phyloP scores from a whole-genome alignment of 2,113 vertebrate genomes.

The Tricholaema leucomelas region DNA sequence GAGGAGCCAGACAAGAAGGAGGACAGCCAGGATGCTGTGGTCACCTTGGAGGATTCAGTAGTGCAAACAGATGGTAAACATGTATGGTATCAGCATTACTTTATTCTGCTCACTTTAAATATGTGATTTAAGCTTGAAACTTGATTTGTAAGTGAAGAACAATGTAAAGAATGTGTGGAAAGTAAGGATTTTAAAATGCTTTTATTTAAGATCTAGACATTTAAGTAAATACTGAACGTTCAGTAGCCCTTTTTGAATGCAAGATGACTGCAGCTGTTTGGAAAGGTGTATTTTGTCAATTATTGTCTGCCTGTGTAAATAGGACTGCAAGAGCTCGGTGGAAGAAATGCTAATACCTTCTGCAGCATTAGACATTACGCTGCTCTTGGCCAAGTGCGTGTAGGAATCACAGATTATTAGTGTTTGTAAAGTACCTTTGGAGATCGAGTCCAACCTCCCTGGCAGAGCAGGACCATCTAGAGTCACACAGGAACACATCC shows the following conservation, averaged over 20 bases:
- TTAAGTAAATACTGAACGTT: neutral
- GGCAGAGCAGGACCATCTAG: too few relatives aligned
- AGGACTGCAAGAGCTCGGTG: neutral
- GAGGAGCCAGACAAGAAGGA: conserved; percentile 86
- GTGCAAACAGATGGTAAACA: conserved; percentile 80
- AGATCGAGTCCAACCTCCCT: too few relatives aligned
- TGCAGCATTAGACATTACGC: neutral
- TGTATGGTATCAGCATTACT: conserved; percentile 60
- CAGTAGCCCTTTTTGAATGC: neutral
- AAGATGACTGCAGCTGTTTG: neutral
- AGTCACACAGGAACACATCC: too few relatives aligned
- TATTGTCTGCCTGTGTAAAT: neutral
- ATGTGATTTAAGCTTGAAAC: neutral
- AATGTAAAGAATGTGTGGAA: neutral
- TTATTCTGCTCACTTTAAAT: neutral
- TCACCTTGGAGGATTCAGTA: conserved; percentile 59
- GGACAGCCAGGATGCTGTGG: conserved; percentile 74
- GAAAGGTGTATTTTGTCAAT: neutral
- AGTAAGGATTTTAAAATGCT: neutral
- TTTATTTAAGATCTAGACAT: neutral
- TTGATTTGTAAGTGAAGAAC: neutral
- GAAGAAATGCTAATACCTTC: neutral
- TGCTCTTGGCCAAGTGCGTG: neutral
- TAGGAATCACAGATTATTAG: neutral
- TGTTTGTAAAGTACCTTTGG: too few relatives aligned